Evolutionary conservation across 1,140 invertebrate genomes (phyloP), one percentile per base, ranked within the genome.

Genomic region (Procambarus virginalis): DNA sequence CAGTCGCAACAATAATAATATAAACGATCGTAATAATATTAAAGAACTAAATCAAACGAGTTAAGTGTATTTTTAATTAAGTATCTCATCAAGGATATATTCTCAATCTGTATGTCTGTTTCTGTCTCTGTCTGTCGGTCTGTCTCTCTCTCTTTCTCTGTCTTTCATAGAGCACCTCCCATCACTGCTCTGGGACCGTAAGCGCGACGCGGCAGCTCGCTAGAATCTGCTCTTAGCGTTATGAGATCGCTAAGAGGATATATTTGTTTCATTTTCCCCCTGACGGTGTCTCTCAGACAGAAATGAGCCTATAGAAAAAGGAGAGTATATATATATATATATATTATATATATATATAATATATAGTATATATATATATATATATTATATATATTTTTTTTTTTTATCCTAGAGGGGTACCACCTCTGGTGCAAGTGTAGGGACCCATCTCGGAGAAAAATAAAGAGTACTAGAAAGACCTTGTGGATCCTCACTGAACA

Each of bases 121-220:
- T 81, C 79, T 60, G 20, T 60, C 79, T 81, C 79, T 60, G 55
- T 60, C 79, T 60, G 22, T 60, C 51, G 45, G 55, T 60, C 51
- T 81, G 0, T 81, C 79, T 60, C 79, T 60, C 79, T 81, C 51
- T 81, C 51, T 81, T n/a, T 81, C 79, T 34, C 55, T 34, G 55
- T 34, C 79, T 34, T n/a, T 8, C 8, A 73, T 34, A 22, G 2
- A 1, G 22, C 4, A 4, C 8, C 22, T 34, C 68, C 68, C n/a
- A 73, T 4, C 10, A 68, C 68, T 17, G 34, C n/a, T 45, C 14
- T 34, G 3, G 68, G n/a, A 73, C 20, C 68, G 22, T 73, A 34
- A 73, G 34, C 68, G 6, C 3, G 60, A 10, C 2, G 5, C n/a
- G 22, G 6, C 10, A 22, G 68, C 14, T 22, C 68, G 34, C 68